phyloP scores from a whole-genome alignment of 2,888 invertebrate species.

The Microplitis deprimator region DNA sequence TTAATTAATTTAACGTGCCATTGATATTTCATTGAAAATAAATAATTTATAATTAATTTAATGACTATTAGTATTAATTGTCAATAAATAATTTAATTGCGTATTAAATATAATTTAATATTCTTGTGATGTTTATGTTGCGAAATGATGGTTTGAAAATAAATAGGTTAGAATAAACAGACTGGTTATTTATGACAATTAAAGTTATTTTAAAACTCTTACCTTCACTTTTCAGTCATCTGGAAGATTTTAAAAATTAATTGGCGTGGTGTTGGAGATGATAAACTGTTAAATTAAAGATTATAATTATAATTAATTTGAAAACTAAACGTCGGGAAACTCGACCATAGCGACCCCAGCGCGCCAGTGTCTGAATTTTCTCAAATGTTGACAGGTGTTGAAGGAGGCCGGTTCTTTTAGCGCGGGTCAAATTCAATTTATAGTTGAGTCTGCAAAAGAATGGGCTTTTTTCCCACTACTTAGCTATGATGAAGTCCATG shows the following conservation, averaged over 20 bases:
- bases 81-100: background rate
- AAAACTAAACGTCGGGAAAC: too few species aligned
- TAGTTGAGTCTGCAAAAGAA: too few species aligned
- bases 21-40: constrained; percentile 7
- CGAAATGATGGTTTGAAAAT: constrained; percentile 10
- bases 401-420: too few species aligned
- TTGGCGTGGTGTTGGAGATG: too few species aligned
- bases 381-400: too few species aligned
- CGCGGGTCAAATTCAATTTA: too few species aligned
- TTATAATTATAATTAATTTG: too few species aligned
- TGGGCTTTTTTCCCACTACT: too few species aligned
- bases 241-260: background rate
- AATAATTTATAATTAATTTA: background rate
- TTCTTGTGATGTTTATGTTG: constrained; percentile 13
- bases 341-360: too few species aligned
- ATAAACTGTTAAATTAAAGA: too few species aligned
- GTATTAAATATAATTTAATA: background rate
- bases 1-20: background rate
- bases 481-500: too few species aligned
- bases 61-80: background rate
- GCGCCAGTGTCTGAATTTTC: too few species aligned
- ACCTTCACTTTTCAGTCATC: background rate
- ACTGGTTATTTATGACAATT: background rate
- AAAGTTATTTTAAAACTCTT: background rate
- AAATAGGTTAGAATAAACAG: background rate